Conservation (phyloP, 1,140 invertebrate genomes). For the Sinella curviseta region DNA sequence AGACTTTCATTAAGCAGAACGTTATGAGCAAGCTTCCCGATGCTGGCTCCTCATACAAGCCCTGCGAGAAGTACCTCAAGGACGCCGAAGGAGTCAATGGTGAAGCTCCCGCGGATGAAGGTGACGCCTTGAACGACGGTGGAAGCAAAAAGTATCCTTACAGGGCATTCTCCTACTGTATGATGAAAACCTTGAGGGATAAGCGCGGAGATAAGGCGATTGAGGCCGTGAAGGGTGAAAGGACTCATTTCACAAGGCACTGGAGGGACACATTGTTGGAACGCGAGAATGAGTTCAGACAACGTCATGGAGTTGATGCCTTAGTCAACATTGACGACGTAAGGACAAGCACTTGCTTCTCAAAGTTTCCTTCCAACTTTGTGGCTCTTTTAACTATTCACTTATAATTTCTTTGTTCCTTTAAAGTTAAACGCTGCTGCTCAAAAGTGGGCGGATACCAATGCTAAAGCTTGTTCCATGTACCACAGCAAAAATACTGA, state of each 20-base stretch:
- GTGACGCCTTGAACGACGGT: background rate
- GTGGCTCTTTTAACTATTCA: too few species aligned
- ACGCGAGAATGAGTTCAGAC: background rate
- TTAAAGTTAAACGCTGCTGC: background rate
- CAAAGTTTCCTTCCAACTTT: background rate
- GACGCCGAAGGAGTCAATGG: background rate
- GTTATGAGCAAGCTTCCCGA: too few species aligned
- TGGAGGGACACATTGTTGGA: background rate
- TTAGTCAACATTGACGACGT: background rate
- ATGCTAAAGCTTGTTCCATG: background rate
- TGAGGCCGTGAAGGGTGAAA: background rate
- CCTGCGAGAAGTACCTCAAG: background rate
- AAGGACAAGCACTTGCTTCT: too few species aligned
- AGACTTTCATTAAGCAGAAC: too few species aligned
- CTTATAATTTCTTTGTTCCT: background rate
- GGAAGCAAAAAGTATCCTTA: background rate
- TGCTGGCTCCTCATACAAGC: background rate
- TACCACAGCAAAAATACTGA: background rate
- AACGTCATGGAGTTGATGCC: background rate
- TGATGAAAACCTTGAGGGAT: background rate
- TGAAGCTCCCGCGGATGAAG: background rate
- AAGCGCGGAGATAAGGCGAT: background rate
- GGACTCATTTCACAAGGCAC: background rate
- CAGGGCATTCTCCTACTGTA: background rate
- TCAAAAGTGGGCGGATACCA: constrained; percentile 10